Evolutionary conservation across 1,140 invertebrate species (phyloP), one percentile per base, ranked within the genome.

Genomic region (Oscheius sp.): DNA sequence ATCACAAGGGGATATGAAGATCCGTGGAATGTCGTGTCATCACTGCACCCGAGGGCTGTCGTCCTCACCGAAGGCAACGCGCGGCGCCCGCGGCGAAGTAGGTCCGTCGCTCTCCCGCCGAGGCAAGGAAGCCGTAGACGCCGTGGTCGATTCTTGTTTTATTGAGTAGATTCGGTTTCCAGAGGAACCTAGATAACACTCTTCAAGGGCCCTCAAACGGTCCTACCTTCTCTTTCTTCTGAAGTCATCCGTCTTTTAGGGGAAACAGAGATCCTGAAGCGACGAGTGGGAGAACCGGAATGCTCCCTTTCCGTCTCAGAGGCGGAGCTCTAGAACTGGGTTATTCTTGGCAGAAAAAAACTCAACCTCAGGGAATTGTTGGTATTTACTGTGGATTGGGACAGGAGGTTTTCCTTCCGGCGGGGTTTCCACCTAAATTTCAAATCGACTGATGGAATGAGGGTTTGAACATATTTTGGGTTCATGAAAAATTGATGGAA

Each of bases 231-330:
- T 31, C 52, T 42, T 36, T 74, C 32, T 36, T 63, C 28, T 46
- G 75, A 46, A 10, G 13, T 15, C 31, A 76, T 18, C 42, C 45
- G 75, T 31, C 66, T 73, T 0, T 71, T 76, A 1, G 75, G 75
- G 1, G 75, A 76, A 3, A 76, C 75, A 2, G 75, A 76, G 10
- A 76, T 76, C 42, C 75, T 59, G 65, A 76, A 76, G 18, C 75
- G 46, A n/a, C 66, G 52, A 18, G 68, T 68, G 13, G 72, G 65
- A 10, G 72, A 74, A 7, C 35, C 64, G 18, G 62, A 64, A n/a
- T 52, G 36, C 31, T 63, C 68, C 18, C 58, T 34, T 3, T 71
- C 38, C 13, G 58, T 73, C 23, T 61, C 63, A 35, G 46, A 46
- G 7, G 46, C 49, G 1, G 52, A 49, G 26, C 34, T 20, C 63